Base-by-base conservation (phyloP, 2,113 vertebrate species). In the Serinus canaria region DNA sequence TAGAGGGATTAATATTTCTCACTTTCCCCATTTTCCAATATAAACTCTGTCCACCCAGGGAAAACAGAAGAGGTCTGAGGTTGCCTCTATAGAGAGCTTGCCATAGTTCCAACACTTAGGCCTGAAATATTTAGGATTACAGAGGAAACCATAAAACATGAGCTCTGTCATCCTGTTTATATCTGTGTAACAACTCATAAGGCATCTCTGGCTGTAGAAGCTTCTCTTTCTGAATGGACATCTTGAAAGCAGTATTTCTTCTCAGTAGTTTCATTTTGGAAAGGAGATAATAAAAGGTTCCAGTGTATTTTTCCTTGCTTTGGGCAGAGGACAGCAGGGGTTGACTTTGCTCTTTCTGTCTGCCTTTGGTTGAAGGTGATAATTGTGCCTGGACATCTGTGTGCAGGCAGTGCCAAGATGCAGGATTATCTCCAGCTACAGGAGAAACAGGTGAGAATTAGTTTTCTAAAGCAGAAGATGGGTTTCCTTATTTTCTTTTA, bases 371-470 rank as follows among this genome's bases (percentile, higher is more conserved):
- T 92, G 67, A 94, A 98, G 97, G 95, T 73, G 90, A 60, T n/a
- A 31, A 66, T 92, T 94, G 92, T 72, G 82, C 96, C 74, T 94
- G 94, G 63, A 67, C 63, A 14, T 69, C 89, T 30, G 6, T 60
- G 49, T 76, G 90, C 88, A 95, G 94, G 92, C 94, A 80, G 68
- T 66, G 37, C 81, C 94, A 72, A n/a, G 96, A 95, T 62, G 79
- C 92, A 67, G 94, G 91, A 90, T 86, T 94, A 25, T 91, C 92
- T 70, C 79, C 67, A 89, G 94, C 94, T 56, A 31, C 74, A 11
- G 68, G 43, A 66, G 96, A 92, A 73, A 94, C 92, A 25, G 95
- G 97, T 97, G 90, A 97, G 97, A 70, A 37, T 63, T 47, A 7
- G 18, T 88, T 63, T 89, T 79, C 77, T 87, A 67, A 74, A 72